Percentiles rank a stretch among this genome's conserved stretches.
Evolutionary conservation across 2,888 invertebrate genomes (phyloP).

Genomic region (Troides aeacus): DNA sequence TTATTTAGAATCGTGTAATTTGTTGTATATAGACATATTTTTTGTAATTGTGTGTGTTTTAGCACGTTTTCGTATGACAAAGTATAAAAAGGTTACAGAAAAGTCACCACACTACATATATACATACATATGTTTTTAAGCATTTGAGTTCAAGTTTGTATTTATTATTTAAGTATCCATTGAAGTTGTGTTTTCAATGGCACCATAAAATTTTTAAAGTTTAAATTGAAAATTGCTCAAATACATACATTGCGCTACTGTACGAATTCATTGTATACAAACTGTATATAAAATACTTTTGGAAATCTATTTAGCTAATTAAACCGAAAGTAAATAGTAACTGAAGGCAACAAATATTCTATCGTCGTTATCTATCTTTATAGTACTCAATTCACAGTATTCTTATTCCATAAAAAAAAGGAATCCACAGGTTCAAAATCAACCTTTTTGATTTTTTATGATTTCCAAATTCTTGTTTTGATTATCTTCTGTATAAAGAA

Average conservation of each 20-base stretch:
- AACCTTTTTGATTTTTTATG: no score
- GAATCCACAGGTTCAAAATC: no score
- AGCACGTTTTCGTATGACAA: no score
- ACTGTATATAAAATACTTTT: neutral
- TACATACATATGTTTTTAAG: neutral
- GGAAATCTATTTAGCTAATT: neutral
- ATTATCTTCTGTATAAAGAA: no score
- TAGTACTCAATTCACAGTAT: no score
- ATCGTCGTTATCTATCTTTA: no score
- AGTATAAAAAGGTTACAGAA: neutral
- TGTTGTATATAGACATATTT: no score
- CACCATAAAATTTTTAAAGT: neutral
- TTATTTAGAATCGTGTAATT: no score
- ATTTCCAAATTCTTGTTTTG: no score
- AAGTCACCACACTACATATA: neutral
- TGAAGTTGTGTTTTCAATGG: neutral
- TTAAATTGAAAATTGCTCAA: neutral
- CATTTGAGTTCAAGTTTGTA: neutral
- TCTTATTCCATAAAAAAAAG: no score
- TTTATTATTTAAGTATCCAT: constrained; percentile 1
- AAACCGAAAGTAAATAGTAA: neutral
- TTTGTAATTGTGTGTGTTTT: no score
- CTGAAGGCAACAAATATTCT: no score
- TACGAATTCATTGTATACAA: neutral
- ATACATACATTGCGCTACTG: neutral